Percentiles rank a stretch among this genome's conserved stretches.
phyloP scores from a whole-genome alignment of 2,888 invertebrate genomes.

The Drosophila stalkeri region DNA sequence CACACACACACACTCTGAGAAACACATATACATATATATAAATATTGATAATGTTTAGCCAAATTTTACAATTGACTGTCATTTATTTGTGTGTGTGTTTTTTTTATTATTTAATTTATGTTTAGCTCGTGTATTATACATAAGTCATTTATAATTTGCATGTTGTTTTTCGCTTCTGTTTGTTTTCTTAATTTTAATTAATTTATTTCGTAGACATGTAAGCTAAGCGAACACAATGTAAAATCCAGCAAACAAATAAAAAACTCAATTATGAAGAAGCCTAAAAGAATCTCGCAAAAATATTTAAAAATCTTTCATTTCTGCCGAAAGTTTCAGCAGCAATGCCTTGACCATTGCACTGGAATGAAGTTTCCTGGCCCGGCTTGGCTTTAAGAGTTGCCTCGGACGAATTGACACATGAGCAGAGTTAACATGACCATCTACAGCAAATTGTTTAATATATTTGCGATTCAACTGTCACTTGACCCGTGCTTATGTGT shows the following conservation, averaged over 20 bases:
- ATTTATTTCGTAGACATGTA: constrained; percentile 62
- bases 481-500: constrained; percentile 61
- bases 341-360: neutral
- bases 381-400: neutral
- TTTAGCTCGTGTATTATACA: constrained; percentile 21
- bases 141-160: constrained; percentile 40
- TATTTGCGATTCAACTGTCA: constrained; percentile 73
- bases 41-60: constrained; percentile 53
- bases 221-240: constrained; percentile 42
- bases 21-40: constrained; percentile 2
- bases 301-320: neutral
- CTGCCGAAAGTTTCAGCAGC: constrained; percentile 7
- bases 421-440: constrained; percentile 67
- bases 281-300: neutral
- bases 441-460: constrained; percentile 72
- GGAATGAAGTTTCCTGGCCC: constrained; percentile 4
- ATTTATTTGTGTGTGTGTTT: constrained; percentile 40
- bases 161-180: constrained; percentile 69
- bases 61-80: constrained; percentile 72
- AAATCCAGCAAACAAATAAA: constrained; percentile 30
- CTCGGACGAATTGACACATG: constrained; percentile 66
- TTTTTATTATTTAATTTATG: constrained; percentile 53
- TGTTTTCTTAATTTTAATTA: constrained; percentile 76
- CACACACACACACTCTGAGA: constrained; percentile 6
- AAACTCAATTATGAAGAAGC: constrained; percentile 11